Conservation (phyloP, 2,797 vertebrate species). For the Cyclura pinguis region DNA sequence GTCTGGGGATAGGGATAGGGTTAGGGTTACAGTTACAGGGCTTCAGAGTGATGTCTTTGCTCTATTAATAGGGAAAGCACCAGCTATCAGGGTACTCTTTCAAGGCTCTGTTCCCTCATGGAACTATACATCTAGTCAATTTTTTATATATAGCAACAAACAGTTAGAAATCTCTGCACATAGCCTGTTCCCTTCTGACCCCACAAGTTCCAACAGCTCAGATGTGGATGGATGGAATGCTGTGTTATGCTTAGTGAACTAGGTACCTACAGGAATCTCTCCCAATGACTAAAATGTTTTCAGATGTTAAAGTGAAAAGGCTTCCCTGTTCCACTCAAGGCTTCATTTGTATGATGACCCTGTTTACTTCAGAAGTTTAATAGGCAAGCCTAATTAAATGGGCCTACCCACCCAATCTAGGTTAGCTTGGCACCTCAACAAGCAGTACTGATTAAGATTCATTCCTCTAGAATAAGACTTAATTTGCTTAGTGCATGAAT, state of each 20-base stretch:
- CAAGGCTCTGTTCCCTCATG: no score
- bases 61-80: no score
- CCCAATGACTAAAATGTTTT: background rate
- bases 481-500: background rate
- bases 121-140: no score
- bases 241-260: background rate
- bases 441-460: background rate
- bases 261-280: background rate
- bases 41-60: no score
- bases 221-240: background rate
- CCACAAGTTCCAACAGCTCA: background rate
- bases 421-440: background rate
- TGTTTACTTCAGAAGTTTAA: background rate
- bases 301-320: background rate
- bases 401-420: background rate
- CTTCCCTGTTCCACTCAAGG: background rate
- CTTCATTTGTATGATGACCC: background rate
- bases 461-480: constrained; percentile 17
- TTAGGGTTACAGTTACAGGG: no score
- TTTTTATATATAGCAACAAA: background rate
- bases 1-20: no score
- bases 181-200: background rate
- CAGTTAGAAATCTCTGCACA: background rate
- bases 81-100: no score
- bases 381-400: constrained; percentile 14